These are phyloP conservation scores for Andrena minutula DNA, from an alignment of 2,888 invertebrate species.

Conservation along the genomic window DNA sequence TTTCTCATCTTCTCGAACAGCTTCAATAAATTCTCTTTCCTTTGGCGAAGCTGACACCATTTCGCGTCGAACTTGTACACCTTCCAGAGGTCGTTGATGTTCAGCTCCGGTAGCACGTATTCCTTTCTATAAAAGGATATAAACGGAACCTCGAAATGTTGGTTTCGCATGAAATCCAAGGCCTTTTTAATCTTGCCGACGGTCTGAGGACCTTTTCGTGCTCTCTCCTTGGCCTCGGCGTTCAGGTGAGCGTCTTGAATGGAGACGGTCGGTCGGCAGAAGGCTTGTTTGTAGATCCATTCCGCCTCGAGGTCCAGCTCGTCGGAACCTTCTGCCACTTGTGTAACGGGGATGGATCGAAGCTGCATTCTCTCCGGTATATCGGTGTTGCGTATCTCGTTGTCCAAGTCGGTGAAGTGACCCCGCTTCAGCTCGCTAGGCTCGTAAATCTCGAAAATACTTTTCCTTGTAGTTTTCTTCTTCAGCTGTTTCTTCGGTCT, in stretches of 20 bases:
- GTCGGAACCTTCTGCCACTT: conserved; percentile 92
- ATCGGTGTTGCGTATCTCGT: conserved; percentile 95
- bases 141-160: conserved; percentile 98
- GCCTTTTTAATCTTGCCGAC: conserved; percentile 96
- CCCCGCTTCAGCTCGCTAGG: conserved; percentile 98
- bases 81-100: conserved; percentile 98
- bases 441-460: conserved; percentile 97
- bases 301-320: conserved; percentile 98
- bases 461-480: conserved; percentile 93
- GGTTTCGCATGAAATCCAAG: conserved; percentile 98
- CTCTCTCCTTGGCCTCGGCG: conserved; percentile 86
- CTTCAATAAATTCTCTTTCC: conserved; percentile 93
- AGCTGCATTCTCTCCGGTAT: conserved; percentile 97
- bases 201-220: conserved; percentile 89
- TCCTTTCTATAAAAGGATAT: conserved; percentile 99
- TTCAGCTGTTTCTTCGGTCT: conserved; percentile 91
- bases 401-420: conserved; percentile 97
- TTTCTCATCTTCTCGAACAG: conserved; percentile 97
- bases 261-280: conserved; percentile 93
- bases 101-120: conserved; percentile 97
- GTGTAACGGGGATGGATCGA: conserved; percentile 93
- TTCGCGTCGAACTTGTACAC: conserved; percentile 98
- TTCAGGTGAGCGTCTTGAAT: conserved; percentile 89
- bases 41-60: conserved; percentile 95
- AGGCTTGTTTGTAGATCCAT: conserved; percentile 98